Evolutionary conservation across 2,113 vertebrate species (phyloP).

Genomic region (Rhodinocichla rosea): DNA sequence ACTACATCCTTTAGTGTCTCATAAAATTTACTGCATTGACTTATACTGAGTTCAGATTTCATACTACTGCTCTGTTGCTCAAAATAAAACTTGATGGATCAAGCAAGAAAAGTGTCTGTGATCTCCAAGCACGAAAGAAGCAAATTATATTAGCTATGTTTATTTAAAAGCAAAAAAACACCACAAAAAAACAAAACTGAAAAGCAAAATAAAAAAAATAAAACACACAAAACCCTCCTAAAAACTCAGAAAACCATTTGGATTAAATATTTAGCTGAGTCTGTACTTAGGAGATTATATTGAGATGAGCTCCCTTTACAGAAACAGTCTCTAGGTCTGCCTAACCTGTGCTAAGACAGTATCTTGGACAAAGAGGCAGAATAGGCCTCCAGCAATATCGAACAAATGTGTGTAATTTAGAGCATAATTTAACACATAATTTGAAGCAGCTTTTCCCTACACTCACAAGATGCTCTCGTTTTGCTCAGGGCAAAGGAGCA

Average conservation of each 20-base stretch:
- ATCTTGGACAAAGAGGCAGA: background rate
- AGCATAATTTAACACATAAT: slow-evolving; percentile 39
- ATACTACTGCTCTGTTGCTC: background rate
- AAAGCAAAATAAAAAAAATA: background rate
- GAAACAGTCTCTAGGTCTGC: background rate
- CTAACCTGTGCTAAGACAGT: background rate
- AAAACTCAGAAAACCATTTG: background rate
- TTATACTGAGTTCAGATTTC: background rate
- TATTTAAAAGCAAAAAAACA: background rate
- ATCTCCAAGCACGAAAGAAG: background rate
- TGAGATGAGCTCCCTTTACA: background rate
- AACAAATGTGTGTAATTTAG: slow-evolving; percentile 25
- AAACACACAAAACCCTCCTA: accelerated
- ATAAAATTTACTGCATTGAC: background rate
- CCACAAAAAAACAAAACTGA: accelerated
- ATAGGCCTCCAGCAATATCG: background rate
- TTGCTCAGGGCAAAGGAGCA: background rate
- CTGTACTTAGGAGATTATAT: background rate
- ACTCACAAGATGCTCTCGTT: background rate
- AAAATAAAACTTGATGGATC: background rate
- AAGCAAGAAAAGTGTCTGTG: background rate
- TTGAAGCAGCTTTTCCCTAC: background rate
- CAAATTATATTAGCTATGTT: background rate
- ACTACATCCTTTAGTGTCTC: background rate
- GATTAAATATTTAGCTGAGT: background rate